Evolutionary conservation across 2,888 invertebrate genomes (phyloP), one percentile per base, ranked within the genome.

Genomic region (Leucozona laternaria): DNA sequence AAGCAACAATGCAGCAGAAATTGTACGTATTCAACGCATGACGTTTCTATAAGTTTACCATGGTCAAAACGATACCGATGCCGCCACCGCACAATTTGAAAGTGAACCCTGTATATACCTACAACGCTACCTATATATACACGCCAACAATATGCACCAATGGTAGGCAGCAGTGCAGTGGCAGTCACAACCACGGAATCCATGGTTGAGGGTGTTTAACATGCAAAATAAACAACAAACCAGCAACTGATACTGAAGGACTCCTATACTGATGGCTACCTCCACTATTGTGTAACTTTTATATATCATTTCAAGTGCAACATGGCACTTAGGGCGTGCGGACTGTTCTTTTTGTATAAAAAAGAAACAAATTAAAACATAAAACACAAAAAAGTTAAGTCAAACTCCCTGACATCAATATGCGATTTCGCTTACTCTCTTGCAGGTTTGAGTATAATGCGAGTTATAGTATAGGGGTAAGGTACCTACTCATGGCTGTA

Each of bases 371-470:
- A 50, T 48, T 31, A 6, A 60, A 66, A 45, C n/a, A n/a, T 45
- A 45, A 62, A 70, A 43, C 20, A 48, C 4, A 48, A 43, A 43
- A 73, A 73, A 53, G 37, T 34, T 60, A 73, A 79, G 79, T 64
- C 31, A 66, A 80, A 85, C 76, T 72, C 71, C 71, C 80, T 85
- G 84, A 85, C 84, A 85, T 76, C 80, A 85, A 85, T 85, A 85
- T 80, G 80, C 76, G 50, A 80, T 85, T 85, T 85, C 80, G 66
- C 76, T n/a, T n/a, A 77, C 76, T 77, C 84, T 76, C 66, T 76
- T 58, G 48, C 28, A 64, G 50, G 43, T 71, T 48, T 28, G 34
- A 73, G 70, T 50, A 60, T 62, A 45, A 34, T 48, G 34, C 53
- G 7, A 53, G 20, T 45, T 50, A 28, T 57, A 31, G n/a, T n/a